Evolutionary conservation across 2,888 invertebrate species (phyloP).

Genomic region (Drosophila merina): DNA sequence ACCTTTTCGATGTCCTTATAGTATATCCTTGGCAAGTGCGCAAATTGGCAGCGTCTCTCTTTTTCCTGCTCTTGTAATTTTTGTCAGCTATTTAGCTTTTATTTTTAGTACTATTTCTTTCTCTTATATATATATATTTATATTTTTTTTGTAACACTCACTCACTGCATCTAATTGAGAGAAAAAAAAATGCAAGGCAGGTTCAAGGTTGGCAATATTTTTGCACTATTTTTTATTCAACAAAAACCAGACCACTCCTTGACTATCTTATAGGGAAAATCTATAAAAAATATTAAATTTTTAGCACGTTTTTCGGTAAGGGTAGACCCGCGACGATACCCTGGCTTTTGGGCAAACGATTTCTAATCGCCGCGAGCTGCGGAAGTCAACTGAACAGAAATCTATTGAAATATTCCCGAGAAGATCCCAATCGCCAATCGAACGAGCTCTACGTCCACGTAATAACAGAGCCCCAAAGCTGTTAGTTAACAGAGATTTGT

Average conservation of each 20-base stretch:
- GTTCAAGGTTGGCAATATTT: constrained; percentile 27
- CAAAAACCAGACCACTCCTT: background rate
- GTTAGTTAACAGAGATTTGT: constrained; percentile 21
- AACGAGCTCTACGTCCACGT: constrained; percentile 30
- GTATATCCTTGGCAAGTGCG: constrained; percentile 55
- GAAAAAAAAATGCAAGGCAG: constrained; percentile 8
- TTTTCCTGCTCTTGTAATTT: constrained; percentile 33
- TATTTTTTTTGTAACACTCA: constrained; percentile 31
- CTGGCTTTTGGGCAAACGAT: background rate
- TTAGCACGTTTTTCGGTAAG: background rate
- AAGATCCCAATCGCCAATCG: constrained; percentile 27
- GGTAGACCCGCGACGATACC: background rate
- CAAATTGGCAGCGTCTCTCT: constrained; percentile 58
- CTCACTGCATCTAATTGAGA: constrained; percentile 39
- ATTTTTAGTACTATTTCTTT: constrained; percentile 9
- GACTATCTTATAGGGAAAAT: background rate
- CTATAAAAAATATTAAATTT: background rate
- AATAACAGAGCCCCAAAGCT: constrained; percentile 8
- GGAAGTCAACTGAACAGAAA: constrained; percentile 15
- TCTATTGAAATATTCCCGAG: constrained; percentile 10
- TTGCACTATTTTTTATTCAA: background rate
- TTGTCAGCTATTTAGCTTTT: constrained; percentile 19
- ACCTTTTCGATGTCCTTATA: constrained; percentile 29
- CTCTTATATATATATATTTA: background rate
- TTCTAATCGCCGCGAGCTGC: constrained; percentile 19